These are phyloP conservation scores for Drosophila ezoana DNA, from an alignment of 2,888 invertebrate genomes.

Conservation along the genomic window DNA sequence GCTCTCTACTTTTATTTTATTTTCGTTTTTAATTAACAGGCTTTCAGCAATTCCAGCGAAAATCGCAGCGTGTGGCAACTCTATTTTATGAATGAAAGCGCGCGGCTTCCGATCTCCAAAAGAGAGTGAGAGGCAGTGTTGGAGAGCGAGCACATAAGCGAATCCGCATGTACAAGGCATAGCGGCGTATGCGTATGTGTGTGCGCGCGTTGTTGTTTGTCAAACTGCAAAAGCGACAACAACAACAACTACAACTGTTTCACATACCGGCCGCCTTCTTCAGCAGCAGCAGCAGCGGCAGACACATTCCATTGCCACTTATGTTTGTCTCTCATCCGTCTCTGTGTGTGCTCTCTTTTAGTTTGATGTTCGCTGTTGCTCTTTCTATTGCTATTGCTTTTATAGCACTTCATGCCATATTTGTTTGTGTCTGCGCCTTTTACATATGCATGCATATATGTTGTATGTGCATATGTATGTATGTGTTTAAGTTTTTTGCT, in stretches of 20 bases:
- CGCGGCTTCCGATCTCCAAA: slow-evolving; percentile 4
- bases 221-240: slow-evolving; percentile 20
- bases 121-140: slow-evolving; percentile 4
- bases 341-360: slow-evolving; percentile 5
- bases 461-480: background rate
- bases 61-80: slow-evolving; percentile 30
- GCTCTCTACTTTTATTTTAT: background rate
- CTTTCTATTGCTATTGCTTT: slow-evolving; percentile 18
- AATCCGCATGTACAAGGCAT: slow-evolving; percentile 5
- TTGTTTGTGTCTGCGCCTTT: slow-evolving; percentile 35
- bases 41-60: slow-evolving; percentile 15
- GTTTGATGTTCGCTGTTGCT: slow-evolving; percentile 4
- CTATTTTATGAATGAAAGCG: slow-evolving; percentile 41
- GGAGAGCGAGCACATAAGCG: background rate
- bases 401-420: slow-evolving; percentile 41
- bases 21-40: slow-evolving; percentile 10
- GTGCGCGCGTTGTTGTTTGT: slow-evolving; percentile 10
- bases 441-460: slow-evolving; percentile 1
- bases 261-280: slow-evolving; percentile 35
- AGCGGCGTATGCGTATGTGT: background rate
- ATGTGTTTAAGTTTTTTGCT: slow-evolving; percentile 10
- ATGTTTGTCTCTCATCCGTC: slow-evolving; percentile 12
- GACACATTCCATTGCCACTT: slow-evolving; percentile 51
- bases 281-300: slow-evolving; percentile 25
- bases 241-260: slow-evolving; percentile 22